Evolutionary conservation across 2,888 invertebrate species (phyloP).

Genomic region (Hydrotaea cyrtoneurina): DNA sequence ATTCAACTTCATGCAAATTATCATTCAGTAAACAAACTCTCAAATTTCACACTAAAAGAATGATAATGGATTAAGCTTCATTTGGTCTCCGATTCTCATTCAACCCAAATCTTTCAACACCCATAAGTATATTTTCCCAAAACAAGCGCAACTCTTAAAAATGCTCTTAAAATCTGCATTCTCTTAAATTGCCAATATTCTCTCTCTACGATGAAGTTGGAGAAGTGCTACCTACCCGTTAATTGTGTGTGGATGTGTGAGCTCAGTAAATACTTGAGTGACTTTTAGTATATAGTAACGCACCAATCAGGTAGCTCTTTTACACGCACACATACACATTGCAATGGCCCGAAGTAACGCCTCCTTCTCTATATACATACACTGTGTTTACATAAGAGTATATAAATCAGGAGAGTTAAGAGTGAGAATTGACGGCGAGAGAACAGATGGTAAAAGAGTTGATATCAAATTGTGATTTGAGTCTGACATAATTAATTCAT

Average conservation of each 20-base stretch:
- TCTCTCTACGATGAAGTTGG: constrained; percentile 25
- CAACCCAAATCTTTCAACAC: not conserved
- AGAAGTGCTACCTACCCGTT: constrained; percentile 12
- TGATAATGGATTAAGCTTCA: not conserved
- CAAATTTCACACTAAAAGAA: not conserved
- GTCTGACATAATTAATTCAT: not conserved
- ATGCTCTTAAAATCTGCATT: constrained; percentile 18
- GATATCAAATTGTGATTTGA: not conserved
- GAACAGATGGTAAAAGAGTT: not conserved
- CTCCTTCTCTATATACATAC: not conserved
- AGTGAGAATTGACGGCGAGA: not conserved
- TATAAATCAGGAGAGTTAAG: not conserved
- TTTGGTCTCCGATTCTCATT: not conserved
- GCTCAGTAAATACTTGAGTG: constrained; percentile 47
- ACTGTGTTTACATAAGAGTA: not conserved
- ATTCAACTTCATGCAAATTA: not conserved
- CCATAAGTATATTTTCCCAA: not conserved
- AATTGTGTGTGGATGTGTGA: not conserved
- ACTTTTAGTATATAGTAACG: constrained; percentile 46
- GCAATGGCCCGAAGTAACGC: constrained; percentile 17
- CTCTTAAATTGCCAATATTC: not conserved
- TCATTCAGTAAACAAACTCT: not conserved
- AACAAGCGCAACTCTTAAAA: constrained; percentile 15
- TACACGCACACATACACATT: constrained; percentile 19
- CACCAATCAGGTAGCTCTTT: constrained; percentile 33